Base-by-base conservation (phyloP, 2,888 invertebrate species). In the Tachina fera region DNA sequence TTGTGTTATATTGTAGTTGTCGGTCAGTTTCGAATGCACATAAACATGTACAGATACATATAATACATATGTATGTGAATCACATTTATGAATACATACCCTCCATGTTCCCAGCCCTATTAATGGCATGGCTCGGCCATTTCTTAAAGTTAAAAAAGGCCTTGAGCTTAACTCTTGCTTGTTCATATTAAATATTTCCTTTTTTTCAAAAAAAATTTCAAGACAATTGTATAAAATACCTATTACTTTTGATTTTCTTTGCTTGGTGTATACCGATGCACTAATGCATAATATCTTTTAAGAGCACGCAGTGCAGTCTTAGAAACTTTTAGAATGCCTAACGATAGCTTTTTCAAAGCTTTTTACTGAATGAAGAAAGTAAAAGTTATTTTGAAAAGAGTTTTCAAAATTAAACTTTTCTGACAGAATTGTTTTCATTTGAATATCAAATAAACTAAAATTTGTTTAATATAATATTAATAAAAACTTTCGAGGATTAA, bases 61-160 rank as follows among this genome's bases (percentile, higher is more conserved):
- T 31, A 31, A 31, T 31, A 31, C 31, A 31, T 31, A 31, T 4
- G 4, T 31, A 31, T 31, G 31, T 31, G 31, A 31, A 31, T n/a
- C 65, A 53, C 16, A 41, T 47, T 56, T 47, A 47, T 11, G 11
- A 14, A 65, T 67, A 74, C 71, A 31, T 93, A 96, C 96, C 93
- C 96, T 95, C 96, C 96, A 97, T 9, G 97, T 97, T 41, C 96
- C 97, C 10, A 97, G 93, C 4, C 96, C 96, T 6, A 97, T 91
- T 53, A 95, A 94, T 0, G 96, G 96, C 88, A 96, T 94, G 87
- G 94, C 93, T 56, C 91, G 87, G 0, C 95, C 96, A 90, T 95
- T 95, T 88, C 93, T 94, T 39, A 96, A 93, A 72, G 93, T 94
- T 0, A 96, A 91, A 88, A 90, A 93, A 9, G 95, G 94, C 45